phyloP scores from a whole-genome alignment of 1,140 invertebrate species.

The Cherax destructor region DNA sequence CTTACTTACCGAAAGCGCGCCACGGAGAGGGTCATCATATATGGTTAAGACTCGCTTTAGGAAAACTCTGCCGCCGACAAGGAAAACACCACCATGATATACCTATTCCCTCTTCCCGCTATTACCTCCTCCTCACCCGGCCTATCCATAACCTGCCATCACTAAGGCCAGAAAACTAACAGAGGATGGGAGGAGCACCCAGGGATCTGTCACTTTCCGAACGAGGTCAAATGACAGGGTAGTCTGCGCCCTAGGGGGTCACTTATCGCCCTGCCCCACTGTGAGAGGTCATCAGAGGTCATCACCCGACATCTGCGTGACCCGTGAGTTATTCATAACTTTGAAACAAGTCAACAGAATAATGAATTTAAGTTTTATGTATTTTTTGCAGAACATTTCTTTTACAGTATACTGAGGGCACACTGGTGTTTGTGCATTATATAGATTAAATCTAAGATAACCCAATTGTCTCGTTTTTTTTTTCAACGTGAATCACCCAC shows the following conservation, averaged over 20 bases:
- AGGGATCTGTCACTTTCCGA: neutral
- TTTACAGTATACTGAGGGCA: too few species aligned
- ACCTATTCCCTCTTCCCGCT: too few species aligned
- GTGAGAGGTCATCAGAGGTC: neutral
- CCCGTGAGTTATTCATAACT: neutral
- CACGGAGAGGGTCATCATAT: too few species aligned
- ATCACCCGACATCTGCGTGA: neutral
- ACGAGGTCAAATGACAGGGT: slow-evolving; percentile 12
- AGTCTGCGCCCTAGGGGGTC: neutral
- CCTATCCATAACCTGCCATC: neutral
- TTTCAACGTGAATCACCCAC: too few species aligned
- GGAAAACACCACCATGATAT: neutral
- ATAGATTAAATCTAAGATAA: too few species aligned
- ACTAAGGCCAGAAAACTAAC: neutral
- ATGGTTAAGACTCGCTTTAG: neutral
- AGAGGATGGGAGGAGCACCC: neutral
- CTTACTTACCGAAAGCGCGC: too few species aligned
- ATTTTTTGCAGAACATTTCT: too few species aligned
- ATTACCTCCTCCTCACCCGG: neutral
- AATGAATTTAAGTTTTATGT: too few species aligned
- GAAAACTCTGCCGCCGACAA: neutral
- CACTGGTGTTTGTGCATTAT: too few species aligned
- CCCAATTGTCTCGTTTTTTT: too few species aligned
- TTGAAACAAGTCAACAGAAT: neutral
- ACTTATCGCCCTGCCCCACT: neutral